A percentile compares a stretch with the other conserved stretches of the same genome.
Evolutionary conservation across 2,113 vertebrate genomes (phyloP).

Genomic region (Perognathus longimembris): DNA sequence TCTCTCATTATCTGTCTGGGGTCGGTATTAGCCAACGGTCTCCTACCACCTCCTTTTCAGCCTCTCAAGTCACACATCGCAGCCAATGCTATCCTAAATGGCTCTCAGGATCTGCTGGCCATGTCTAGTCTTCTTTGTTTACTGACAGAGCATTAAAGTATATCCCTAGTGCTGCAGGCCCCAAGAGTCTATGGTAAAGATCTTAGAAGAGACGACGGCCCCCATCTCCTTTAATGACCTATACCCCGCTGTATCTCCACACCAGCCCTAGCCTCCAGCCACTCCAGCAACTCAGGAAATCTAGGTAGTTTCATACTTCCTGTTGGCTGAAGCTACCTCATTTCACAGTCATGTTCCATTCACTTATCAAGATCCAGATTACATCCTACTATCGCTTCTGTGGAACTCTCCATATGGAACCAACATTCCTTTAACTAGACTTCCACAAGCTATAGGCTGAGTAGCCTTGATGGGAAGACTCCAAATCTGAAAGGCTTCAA

Average conservation of each 20-base stretch:
- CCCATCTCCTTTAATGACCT: background rate
- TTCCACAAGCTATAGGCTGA: background rate
- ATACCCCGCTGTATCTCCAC: background rate
- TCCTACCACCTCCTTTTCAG: background rate
- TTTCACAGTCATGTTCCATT: background rate
- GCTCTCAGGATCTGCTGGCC: background rate
- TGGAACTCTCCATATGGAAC: background rate
- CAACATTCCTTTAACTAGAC: background rate
- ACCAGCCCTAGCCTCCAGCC: background rate
- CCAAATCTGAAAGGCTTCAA: background rate
- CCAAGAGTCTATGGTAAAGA: background rate
- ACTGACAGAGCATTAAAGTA: background rate
- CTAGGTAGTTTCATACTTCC: background rate
- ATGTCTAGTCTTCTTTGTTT: background rate
- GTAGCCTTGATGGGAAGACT: background rate
- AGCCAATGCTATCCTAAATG: background rate
- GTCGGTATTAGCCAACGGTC: background rate
- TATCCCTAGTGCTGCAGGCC: background rate
- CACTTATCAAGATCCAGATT: slow-evolving; percentile 42
- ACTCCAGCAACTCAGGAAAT: background rate
- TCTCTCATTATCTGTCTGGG: background rate
- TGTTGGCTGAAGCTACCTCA: background rate
- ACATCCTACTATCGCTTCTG: background rate
- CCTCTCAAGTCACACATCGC: background rate
- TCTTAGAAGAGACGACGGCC: background rate